These are phyloP conservation scores for Sinocyclocheilus anophthalmus DNA, from an alignment of 2,113 vertebrate species.

Conservation along the genomic window DNA sequence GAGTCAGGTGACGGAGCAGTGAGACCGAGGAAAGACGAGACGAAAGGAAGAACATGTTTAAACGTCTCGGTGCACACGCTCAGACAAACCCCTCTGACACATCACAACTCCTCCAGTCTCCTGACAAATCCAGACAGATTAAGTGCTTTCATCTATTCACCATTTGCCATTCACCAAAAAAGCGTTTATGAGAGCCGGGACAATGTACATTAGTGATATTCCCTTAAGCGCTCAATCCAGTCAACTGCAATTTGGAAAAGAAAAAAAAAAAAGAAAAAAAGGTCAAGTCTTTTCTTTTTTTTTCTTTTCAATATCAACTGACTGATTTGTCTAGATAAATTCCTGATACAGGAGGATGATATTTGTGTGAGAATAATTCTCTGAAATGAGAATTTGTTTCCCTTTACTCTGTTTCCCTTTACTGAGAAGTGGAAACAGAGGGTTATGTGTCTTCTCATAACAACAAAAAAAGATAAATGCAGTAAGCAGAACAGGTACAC, in stretches of 20 bases:
- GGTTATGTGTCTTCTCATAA: conserved; percentile 31
- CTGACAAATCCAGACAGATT: conserved; percentile 73
- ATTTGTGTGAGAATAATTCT: conserved; percentile 47
- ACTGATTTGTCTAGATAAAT: conserved; percentile 65
- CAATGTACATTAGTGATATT: conserved; percentile 63
- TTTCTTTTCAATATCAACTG: conserved; percentile 44
- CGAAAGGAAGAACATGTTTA: conserved; percentile 28
- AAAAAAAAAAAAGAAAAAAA: conserved; percentile 61
- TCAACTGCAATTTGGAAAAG: conserved; percentile 57
- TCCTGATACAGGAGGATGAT: conserved; percentile 50
- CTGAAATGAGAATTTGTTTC: conserved; percentile 2
- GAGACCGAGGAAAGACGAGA: conserved; percentile 5
- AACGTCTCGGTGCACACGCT: conserved; percentile 46
- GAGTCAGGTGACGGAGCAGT: conserved; percentile 45
- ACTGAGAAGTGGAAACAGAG: conserved; percentile 24
- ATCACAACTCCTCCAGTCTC: conserved; percentile 56
- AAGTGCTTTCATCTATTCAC: conserved; percentile 72
- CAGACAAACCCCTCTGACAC: conserved; percentile 54
- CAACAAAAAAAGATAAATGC: conserved; percentile 39
- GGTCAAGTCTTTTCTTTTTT: conserved; percentile 60
- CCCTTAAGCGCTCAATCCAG: conserved; percentile 68
- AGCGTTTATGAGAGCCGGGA: conserved; percentile 44
- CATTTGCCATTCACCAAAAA: conserved; percentile 46
- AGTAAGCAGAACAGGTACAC: conserved; percentile 39
- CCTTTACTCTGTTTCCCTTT: conserved; percentile 43